A percentile compares a stretch with the other conserved stretches of the same genome.
phyloP scores from a whole-genome alignment of 2,888 invertebrate species.

The Orgyia antiqua region DNA sequence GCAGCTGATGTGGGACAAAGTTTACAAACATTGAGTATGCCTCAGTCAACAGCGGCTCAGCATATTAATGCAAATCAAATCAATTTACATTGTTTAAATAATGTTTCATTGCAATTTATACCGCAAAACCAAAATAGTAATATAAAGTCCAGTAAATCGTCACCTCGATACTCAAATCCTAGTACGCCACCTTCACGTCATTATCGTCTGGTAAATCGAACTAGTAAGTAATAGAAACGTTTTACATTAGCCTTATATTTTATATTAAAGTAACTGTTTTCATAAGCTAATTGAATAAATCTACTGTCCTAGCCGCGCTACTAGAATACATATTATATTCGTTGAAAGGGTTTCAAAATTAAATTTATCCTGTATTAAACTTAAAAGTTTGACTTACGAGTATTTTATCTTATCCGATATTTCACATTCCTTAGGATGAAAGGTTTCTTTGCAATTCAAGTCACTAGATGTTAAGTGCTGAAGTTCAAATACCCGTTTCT shows the following conservation, averaged over 20 bases:
- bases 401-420: too few relatives aligned
- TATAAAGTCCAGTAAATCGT: slow-evolving; percentile 40
- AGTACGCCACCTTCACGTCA: slow-evolving; percentile 57
- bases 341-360: too few relatives aligned
- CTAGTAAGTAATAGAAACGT: slow-evolving; percentile 62
- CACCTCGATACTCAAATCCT: slow-evolving; percentile 49
- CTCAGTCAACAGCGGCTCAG: slow-evolving; percentile 43
- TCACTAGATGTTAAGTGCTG: too few relatives aligned
- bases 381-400: too few relatives aligned
- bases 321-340: too few relatives aligned
- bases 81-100: slow-evolving; percentile 50
- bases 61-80: slow-evolving; percentile 49
- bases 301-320: too few relatives aligned
- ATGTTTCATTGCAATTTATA: slow-evolving; percentile 49
- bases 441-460: too few relatives aligned
- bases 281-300: too few relatives aligned
- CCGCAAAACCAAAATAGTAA: slow-evolving; percentile 39
- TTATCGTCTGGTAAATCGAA: slow-evolving; percentile 56
- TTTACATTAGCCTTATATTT: neutral
- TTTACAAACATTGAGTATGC: slow-evolving; percentile 58
- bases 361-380: too few relatives aligned
- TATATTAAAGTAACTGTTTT: neutral
- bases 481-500: too few relatives aligned
- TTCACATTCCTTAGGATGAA: too few relatives aligned
- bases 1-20: slow-evolving; percentile 52